Evolutionary conservation across 2,797 vertebrate genomes (phyloP), one percentile per base, ranked within the genome.

Genomic region (Chiroxiphia lanceolata): DNA sequence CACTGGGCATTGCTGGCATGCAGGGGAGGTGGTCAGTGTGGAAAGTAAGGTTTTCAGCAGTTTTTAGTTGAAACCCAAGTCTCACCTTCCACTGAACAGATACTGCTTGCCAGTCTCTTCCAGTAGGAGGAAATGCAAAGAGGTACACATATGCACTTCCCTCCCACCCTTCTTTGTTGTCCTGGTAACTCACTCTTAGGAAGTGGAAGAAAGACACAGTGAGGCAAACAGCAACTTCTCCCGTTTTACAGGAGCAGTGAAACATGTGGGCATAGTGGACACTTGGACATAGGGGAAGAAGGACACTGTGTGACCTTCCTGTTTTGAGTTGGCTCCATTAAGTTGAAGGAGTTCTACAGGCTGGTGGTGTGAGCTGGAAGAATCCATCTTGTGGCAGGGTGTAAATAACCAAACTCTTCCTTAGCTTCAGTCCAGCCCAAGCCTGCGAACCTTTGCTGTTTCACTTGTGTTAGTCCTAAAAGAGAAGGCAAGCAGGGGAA

Each of bases 111-210:
- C 60, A 63, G 2, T 80, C 71, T 40, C 44, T 75, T 67, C 70
- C 75, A 75, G 59, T 20, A 63, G 42, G 81, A 81, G 68, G 69
- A 71, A 67, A 40, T 33, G 25, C 20, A 4, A 38, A 68, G 83
- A 67, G 78, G 81, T 92, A 26, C 68, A 23, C n/a, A 47, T 27
- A 59, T 0, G 2, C 14, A 13, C 45, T 82, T 84, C 78, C 87
- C 87, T 94, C 95, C 92, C 33, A 96, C 83, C 61, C 63, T 93
- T 67, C 83, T 88, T 81, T 95, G 91, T 94, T 91, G 95, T 95
- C 94, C 74, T 95, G 83, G 88, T 91, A 95, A 95, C 91, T 94
- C 88, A 54, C 0, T 79, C 67, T 82, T 48, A 10, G 25, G 60
- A 90, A 88, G 45, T 22, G 63, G 53, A 78, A 83, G 61, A 77